phyloP scores from a whole-genome alignment of 2,888 invertebrate genomes.

The Drosophila robusta region DNA sequence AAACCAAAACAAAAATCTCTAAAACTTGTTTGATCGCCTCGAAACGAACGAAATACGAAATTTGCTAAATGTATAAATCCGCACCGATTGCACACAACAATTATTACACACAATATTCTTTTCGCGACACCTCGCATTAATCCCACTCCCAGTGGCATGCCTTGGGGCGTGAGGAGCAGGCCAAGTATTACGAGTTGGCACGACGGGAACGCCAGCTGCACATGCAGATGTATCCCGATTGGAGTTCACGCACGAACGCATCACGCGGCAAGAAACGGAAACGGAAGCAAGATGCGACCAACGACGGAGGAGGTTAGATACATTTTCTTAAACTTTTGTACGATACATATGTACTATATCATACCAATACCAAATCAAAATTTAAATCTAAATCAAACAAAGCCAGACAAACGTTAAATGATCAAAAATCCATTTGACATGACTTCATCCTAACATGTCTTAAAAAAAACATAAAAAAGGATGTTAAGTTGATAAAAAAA shows the following conservation, averaged over 20 bases:
- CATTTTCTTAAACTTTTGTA: constrained; percentile 59
- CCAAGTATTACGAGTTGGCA: constrained; percentile 99
- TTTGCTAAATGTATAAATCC: constrained; percentile 15
- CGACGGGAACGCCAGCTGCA: constrained; percentile 99
- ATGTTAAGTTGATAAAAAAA: background rate
- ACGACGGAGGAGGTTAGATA: constrained; percentile 94
- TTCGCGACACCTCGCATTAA: constrained; percentile 34
- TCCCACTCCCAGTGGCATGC: constrained; percentile 95
- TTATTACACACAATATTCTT: constrained; percentile 17
- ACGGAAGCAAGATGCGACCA: constrained; percentile 96
- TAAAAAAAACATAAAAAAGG: background rate
- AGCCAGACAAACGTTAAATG: constrained; percentile 1
- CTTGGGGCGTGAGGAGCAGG: constrained; percentile 99
- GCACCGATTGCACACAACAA: constrained; percentile 20
- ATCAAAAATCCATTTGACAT: constrained; percentile 3
- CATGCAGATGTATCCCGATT: constrained; percentile 99
- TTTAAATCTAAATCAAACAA: constrained; percentile 7
- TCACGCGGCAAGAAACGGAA: constrained; percentile 99
- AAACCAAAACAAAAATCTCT: constrained; percentile 8
- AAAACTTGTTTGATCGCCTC: constrained; percentile 15
- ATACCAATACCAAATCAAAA: constrained; percentile 27
- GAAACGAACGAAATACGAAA: constrained; percentile 16
- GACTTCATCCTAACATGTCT: background rate
- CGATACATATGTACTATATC: constrained; percentile 41
- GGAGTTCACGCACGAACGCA: constrained; percentile 99